Evolutionary conservation across 2,797 vertebrate species (phyloP).

Genomic region (Bradypus variegatus): DNA sequence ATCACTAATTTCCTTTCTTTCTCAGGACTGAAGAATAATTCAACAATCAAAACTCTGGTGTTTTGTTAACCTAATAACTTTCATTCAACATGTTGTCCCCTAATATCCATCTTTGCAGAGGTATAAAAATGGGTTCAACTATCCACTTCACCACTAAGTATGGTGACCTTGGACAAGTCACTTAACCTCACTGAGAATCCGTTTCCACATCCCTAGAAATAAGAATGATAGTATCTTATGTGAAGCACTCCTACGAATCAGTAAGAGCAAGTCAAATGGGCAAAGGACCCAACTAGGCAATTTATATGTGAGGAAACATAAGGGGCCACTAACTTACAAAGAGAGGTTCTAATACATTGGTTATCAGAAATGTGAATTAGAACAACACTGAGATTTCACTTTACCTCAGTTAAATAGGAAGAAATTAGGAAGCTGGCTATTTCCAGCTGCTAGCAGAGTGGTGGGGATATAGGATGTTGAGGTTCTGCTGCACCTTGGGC

Average conservation of each 20-base stretch:
- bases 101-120: background rate
- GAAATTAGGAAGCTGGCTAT: background rate
- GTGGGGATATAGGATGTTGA: too few relatives aligned
- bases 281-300: background rate
- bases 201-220: background rate
- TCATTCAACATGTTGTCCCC: background rate
- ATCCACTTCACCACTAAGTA: background rate
- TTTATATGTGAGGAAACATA: background rate
- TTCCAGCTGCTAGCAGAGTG: background rate
- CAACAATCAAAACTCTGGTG: background rate
- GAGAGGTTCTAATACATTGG: background rate
- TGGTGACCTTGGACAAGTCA: background rate
- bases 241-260: background rate
- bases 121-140: background rate
- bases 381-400: background rate
- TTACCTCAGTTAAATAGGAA: background rate
- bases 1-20: background rate
- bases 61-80: background rate
- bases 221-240: background rate
- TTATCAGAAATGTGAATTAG: background rate
- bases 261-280: background rate
- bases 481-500: background rate
- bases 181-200: background rate
- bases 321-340: background rate
- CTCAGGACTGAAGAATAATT: background rate